Percentiles rank a stretch among this genome's conserved stretches.
Conservation (phyloP, 2,797 vertebrate genomes). For the Gymnodraco acuticeps region DNA sequence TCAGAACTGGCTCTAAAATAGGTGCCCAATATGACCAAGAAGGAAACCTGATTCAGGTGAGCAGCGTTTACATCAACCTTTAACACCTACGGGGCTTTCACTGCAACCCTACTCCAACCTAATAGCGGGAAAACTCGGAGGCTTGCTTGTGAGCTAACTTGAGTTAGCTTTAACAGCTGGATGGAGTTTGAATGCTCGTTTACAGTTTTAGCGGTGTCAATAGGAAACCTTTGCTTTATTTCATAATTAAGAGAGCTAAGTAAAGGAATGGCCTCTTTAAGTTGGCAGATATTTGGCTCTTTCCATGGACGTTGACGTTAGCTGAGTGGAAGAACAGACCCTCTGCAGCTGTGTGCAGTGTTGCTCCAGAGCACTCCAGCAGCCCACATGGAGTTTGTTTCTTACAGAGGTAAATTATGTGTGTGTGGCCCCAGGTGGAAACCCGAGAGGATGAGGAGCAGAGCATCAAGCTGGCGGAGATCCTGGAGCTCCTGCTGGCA, state of each 20-base stretch:
- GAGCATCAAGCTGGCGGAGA: constrained; percentile 92
- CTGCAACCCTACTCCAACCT: fast-evolving
- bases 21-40: constrained; percentile 87
- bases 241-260: background rate
- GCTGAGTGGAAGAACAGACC: too few relatives aligned
- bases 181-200: fast-evolving
- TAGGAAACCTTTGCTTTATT: background rate
- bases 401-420: background rate
- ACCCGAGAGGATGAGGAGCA: constrained; percentile 98
- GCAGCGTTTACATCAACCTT: fast-evolving
- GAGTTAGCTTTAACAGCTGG: background rate
- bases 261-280: too few relatives aligned
- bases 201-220: background rate
- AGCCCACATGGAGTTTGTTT: background rate
- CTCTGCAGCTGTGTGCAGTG: background rate
- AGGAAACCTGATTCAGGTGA: constrained; percentile 86
- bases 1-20: constrained; percentile 83
- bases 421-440: constrained; percentile 87
- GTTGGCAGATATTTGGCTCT: too few relatives aligned
- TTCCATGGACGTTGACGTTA: background rate
- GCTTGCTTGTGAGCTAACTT: background rate
- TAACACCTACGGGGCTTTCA: fast-evolving
- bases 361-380: background rate
- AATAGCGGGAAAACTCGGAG: too few relatives aligned
- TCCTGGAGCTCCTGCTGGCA: constrained; percentile 95